Evolutionary conservation across 2,797 vertebrate genomes (phyloP).

Genomic region (Ispidina lecontei): DNA sequence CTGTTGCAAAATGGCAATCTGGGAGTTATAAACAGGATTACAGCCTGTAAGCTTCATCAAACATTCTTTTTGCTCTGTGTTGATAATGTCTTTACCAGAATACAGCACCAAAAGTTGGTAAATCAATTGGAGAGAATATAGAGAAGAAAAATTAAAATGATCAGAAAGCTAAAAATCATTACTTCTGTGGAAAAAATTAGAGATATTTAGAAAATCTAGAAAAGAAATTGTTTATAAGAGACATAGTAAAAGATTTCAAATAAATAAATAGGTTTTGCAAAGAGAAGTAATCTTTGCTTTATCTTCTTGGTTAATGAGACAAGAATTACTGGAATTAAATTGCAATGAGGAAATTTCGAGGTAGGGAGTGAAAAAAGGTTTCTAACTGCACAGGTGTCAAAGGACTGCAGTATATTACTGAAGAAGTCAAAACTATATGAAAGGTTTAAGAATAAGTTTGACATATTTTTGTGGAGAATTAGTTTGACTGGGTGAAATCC

Average conservation of each 20-base stretch:
- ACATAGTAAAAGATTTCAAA: neutral
- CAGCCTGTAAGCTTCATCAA: constrained; percentile 7
- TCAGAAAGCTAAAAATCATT: neutral
- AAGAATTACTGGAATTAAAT: neutral
- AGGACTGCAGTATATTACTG: neutral
- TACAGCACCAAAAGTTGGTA: neutral
- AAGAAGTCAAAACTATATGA: neutral
- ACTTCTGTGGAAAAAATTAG: neutral
- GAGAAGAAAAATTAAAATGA: neutral
- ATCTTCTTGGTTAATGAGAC: neutral
- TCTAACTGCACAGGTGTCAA: neutral
- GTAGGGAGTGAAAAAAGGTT: neutral
- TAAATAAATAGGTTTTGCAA: neutral
- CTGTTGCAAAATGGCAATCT: constrained; percentile 56
- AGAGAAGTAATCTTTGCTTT: neutral
- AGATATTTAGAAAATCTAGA: neutral
- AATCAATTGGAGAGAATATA: neutral
- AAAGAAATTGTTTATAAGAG: neutral
- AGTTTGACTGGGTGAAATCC: neutral
- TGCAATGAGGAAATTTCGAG: neutral
- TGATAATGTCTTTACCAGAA: constrained; percentile 25
- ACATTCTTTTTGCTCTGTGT: constrained; percentile 12
- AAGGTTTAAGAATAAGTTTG: neutral
- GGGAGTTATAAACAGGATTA: constrained; percentile 47
- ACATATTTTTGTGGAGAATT: neutral